Evolutionary conservation across 1,140 invertebrate species (phyloP).

Genomic region (Polypedilum vanderplanki): DNA sequence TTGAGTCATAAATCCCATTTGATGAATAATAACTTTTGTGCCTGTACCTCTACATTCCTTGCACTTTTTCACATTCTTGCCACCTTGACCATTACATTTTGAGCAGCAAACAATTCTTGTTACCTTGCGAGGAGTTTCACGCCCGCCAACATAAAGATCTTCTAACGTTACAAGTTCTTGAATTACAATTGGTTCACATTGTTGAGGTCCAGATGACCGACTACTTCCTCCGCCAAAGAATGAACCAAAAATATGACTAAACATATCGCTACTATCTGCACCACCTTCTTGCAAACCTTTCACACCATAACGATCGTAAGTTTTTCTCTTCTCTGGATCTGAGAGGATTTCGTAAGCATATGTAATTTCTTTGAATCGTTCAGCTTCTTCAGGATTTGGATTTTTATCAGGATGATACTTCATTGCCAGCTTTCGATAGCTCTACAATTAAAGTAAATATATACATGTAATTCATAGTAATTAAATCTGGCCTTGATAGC

Average conservation of each 20-base stretch:
- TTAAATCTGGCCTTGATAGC: background rate
- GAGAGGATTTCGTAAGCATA: conserved; percentile 81
- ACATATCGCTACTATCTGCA: conserved; percentile 53
- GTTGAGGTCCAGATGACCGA: background rate
- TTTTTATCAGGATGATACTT: conserved; percentile 87
- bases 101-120: conserved; percentile 73
- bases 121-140: conserved; percentile 72
- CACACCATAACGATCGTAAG: conserved; percentile 70
- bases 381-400: conserved; percentile 61
- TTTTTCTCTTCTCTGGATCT: conserved; percentile 57
- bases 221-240: conserved; percentile 49
- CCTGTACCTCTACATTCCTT: conserved; percentile 70
- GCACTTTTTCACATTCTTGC: conserved; percentile 66
- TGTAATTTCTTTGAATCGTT: conserved; percentile 84
- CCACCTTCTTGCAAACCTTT: conserved; percentile 72
- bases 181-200: conserved; percentile 33
- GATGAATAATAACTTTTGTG: conserved; percentile 50
- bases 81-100: conserved; percentile 76
- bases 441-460: conserved; percentile 48
- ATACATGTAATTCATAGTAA: conserved; percentile 20
- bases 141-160: conserved; percentile 81
- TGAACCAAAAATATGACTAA: conserved; percentile 58
- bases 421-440: conserved; percentile 76
- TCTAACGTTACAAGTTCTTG: conserved; percentile 71
- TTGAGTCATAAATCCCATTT: conserved; percentile 57